Base-by-base conservation (phyloP, 2,113 vertebrate species). In the Thymallus thymallus region DNA sequence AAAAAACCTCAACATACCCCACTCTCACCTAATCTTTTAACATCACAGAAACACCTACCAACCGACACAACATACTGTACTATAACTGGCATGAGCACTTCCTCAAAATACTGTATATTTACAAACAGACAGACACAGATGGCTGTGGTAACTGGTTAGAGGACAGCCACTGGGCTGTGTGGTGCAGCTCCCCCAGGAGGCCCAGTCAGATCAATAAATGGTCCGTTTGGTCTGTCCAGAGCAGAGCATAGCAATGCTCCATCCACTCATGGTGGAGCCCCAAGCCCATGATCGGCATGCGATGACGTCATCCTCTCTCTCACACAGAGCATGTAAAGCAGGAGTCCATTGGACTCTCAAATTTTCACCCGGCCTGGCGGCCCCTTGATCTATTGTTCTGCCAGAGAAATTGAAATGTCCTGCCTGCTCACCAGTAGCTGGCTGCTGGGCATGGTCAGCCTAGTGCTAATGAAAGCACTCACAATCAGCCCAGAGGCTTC, bases 331-430 rank as follows among this genome's bases (percentile, higher is more conserved):
- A 23, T 30, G 62, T 64, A 14, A 12, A 29, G 6, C 22, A 9
- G 4, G 13, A 64, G 22, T 24, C 62, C 62, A 64, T 14, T 24
- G 62, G 56, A 60, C n/a, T 60, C 56, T 22, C 20, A 22, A n/a
- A 60, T 60, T 60, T 60, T 60, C 56, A 22, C 56, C 29, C 29
- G 14, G 63, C 26, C 63, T 3, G 22, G 26, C 63, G n/a, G 30
- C 6, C 68, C 75, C 76, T 72, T 64, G 5, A 69, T 63, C 66
- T 74, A 79, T 79, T 79, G 76, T 81, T 68, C 66, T 22, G 7
- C 45, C 26, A 48, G 66, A 35, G 18, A 23, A 16, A 76, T 77
- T 72, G 69, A 73, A 83, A 61, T 61, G 46, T 77, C 72, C 65
- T 63, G 77, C 71, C 51, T 61, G 29, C 72, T 45, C 45, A 29